Evolutionary conservation across 2,113 vertebrate genomes (phyloP).

Genomic region (Pandion haliaetus): DNA sequence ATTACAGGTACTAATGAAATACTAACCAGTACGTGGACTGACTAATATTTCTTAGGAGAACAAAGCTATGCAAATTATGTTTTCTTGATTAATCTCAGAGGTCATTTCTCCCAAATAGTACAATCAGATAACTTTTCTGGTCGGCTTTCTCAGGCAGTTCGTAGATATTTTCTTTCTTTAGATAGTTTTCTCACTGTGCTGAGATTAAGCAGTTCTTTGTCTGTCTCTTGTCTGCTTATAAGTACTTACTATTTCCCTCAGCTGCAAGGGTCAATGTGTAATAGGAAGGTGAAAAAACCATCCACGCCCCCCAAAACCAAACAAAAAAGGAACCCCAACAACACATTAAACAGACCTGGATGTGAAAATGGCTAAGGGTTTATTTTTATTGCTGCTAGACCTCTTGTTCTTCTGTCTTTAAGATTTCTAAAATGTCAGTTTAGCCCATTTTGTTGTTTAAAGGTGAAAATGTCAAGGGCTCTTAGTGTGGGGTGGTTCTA

Average conservation of each 20-base stretch:
- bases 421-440: neutral
- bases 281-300: neutral
- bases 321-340: neutral
- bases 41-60: neutral
- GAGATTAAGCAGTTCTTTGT: neutral
- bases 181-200: neutral
- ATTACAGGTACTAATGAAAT: neutral
- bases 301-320: neutral
- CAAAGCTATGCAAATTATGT: neutral
- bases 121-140: neutral
- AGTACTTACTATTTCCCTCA: neutral
- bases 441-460: neutral
- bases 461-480: neutral
- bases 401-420: neutral
- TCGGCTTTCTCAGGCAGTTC: neutral
- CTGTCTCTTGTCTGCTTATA: neutral
- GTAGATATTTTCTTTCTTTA: neutral
- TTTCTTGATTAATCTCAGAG: neutral
- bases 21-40: neutral
- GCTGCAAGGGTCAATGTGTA: neutral
- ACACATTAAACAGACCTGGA: neutral
- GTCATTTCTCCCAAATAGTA: neutral
- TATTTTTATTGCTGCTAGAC: neutral
- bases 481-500: rapidly evolving
- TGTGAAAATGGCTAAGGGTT: neutral